Conservation (phyloP, 2,888 invertebrate species). For the Lycophotia porphyrea region DNA sequence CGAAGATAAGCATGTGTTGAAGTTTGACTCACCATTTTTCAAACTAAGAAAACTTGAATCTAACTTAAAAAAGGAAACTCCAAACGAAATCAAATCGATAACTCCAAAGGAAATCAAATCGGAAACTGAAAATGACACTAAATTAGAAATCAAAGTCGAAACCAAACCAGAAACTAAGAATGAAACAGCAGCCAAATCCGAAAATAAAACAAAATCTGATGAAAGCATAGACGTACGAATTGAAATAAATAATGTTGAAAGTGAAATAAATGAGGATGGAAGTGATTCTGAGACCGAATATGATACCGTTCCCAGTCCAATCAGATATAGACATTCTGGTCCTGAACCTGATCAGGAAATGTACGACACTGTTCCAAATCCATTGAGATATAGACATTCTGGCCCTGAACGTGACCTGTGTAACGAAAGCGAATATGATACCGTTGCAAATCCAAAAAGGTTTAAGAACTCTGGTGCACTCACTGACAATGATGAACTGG, state of each 20-base stretch:
- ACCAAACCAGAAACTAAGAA: conserved; percentile 12
- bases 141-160: conserved; percentile 4
- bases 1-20: conserved; percentile 8
- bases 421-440: conserved; percentile 48
- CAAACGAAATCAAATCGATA: not conserved
- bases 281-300: conserved; percentile 55
- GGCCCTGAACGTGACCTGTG: not conserved
- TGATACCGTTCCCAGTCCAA: conserved; percentile 43
- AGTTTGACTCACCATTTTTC: not conserved
- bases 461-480: not conserved
- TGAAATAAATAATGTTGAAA: conserved; percentile 19
- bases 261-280: conserved; percentile 1
- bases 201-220: conserved; percentile 12
- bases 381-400: not conserved
- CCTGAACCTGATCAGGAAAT: conserved; percentile 1
- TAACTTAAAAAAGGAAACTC: not conserved
- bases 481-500: conserved; percentile 7
- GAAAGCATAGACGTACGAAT: conserved; percentile 13
- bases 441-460: conserved; percentile 36
- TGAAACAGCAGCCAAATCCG: conserved; percentile 1
- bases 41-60: conserved; percentile 21
- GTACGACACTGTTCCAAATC: conserved; percentile 15
- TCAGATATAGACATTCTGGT: conserved; percentile 14
- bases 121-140: not conserved
- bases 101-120: not conserved